These are phyloP conservation scores for Pseudopleuronectes americanus DNA, from an alignment of 2,797 vertebrate species.

Conservation along the genomic window DNA sequence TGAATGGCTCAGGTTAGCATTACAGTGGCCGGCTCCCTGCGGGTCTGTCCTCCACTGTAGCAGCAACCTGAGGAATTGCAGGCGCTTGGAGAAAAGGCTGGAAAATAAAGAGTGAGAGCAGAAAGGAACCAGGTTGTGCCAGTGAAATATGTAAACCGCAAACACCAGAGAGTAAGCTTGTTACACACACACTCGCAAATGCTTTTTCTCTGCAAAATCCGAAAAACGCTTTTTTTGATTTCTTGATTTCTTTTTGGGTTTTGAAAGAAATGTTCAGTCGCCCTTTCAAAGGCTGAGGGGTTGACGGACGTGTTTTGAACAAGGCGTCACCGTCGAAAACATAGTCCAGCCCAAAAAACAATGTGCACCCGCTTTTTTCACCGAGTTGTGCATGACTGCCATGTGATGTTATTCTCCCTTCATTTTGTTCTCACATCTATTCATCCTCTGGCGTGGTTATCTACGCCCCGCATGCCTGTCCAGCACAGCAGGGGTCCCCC, in stretches of 20 bases:
- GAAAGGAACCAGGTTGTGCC: constrained; percentile 78
- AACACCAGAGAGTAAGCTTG: constrained; percentile 46
- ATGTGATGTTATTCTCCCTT: constrained; percentile 60
- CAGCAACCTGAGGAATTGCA: constrained; percentile 79
- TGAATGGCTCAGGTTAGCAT: constrained; percentile 75
- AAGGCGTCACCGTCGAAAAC: constrained; percentile 51
- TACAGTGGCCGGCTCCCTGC: constrained; percentile 73
- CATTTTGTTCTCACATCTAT: constrained; percentile 66
- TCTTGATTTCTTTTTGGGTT: constrained; percentile 20
- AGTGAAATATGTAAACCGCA: constrained; percentile 70
- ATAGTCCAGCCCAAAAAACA: constrained; percentile 49
- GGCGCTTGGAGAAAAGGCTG: constrained; percentile 67
- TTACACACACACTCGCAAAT: constrained; percentile 44
- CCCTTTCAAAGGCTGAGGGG: constrained; percentile 16
- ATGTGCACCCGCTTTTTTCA: constrained; percentile 44
- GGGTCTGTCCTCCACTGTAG: constrained; percentile 68
- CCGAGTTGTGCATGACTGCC: constrained; percentile 40
- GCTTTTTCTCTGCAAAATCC: constrained; percentile 18
- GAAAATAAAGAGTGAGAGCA: constrained; percentile 77
- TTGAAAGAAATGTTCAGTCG: constrained; percentile 23
- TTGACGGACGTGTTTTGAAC: constrained; percentile 59
- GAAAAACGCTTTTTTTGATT: constrained; percentile 41
- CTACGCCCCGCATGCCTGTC: constrained; percentile 78
- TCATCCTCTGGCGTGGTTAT: constrained; percentile 79
- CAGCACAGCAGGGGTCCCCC: constrained; percentile 79